Base-by-base conservation (phyloP, 2,888 invertebrate species). In the Biston stratarius region DNA sequence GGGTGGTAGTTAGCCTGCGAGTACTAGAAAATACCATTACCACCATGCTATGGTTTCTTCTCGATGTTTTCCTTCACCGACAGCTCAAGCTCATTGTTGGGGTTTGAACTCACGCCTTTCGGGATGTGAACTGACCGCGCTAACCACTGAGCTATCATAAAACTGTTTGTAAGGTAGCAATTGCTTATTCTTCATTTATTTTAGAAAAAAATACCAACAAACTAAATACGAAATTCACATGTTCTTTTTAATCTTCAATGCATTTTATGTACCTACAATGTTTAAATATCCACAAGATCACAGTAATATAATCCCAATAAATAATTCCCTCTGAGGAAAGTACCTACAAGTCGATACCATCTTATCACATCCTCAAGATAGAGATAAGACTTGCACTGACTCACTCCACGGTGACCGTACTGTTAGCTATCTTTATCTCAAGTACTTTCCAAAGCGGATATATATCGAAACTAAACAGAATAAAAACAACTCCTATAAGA, bases 371-470 rank as follows among this genome's bases (percentile, higher is more conserved):
- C n/a, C 34, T 47, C 49, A 47, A 57, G 61, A 64, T 44, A 6
- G 12, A 14, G 63, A 60, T 64, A 58, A 47, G 52, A 9, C 10
- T 36, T 5, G 33, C n/a, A 47, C 48, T 64, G 64, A 61, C 36
- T 65, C 60, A 65, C 10, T 15, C n/a, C 0, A 10, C 53, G 34
- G 24, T 24, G 24, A 24, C 12, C 0, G 8, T 42, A 3, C 34
- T 12, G 10, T 12, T 15, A 52, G 44, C 15, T 42, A 42, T 34
- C 9, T 48, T 61, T 61, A 65, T 65, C 65, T 65, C 66, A 38
- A 60, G 49, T 61, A 38, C 49, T 45, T 64, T 64, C 15, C 24
- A 45, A 9, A 47, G 58, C 14, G 15, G 15, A 36, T 42, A 48
- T 40, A 55, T 44, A 42, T 60, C 12, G 11, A 40, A 7, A 15